Conservation (phyloP, 2,888 invertebrate genomes). For the Polydrusus pterygomalis region DNA sequence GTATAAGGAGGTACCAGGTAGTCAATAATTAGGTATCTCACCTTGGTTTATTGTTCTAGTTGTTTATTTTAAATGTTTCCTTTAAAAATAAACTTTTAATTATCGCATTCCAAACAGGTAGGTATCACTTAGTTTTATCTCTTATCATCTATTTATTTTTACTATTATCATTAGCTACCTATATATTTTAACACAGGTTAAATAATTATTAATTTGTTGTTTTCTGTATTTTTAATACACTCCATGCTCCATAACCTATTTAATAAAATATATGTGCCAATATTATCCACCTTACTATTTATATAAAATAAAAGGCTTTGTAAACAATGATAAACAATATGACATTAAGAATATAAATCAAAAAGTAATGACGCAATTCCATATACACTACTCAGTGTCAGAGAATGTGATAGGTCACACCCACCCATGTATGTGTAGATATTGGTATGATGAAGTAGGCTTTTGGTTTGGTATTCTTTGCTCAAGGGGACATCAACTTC, state of each 20-base stretch:
- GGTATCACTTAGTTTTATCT: conserved; percentile 16
- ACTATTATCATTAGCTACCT: conserved; percentile 12
- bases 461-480: conserved; percentile 16
- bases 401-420: conserved; percentile 23
- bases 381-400: conserved; percentile 19
- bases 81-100: conserved; percentile 13
- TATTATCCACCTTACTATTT: conserved; percentile 9
- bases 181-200: conserved; percentile 2
- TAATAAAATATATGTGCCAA: neutral
- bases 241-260: neutral
- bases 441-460: conserved; percentile 4
- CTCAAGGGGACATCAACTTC: neutral
- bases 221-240: conserved; percentile 15
- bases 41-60: conserved; percentile 1
- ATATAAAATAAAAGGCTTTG: conserved; percentile 12
- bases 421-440: conserved; percentile 1
- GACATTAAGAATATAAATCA: conserved; percentile 29
- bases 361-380: conserved; percentile 19
- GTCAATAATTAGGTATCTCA: neutral
- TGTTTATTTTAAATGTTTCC: conserved; percentile 7
- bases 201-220: conserved; percentile 11
- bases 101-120: conserved; percentile 7
- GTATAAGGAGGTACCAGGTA: too few species aligned
- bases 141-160: conserved; percentile 22
- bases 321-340: conserved; percentile 27